Evolutionary conservation across 2,888 invertebrate species (phyloP).

Genomic region (Dione vanillae): DNA sequence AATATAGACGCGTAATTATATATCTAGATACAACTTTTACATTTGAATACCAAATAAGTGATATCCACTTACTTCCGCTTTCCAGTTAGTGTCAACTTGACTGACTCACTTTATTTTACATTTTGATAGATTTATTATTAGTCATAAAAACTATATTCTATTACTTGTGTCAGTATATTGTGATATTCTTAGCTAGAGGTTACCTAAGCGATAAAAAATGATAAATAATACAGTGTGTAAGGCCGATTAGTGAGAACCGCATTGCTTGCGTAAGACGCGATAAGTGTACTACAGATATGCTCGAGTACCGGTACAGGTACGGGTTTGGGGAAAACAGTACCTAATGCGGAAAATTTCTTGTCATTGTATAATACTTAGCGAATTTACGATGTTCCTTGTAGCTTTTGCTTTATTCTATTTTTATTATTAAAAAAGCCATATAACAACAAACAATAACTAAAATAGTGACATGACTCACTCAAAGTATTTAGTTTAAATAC

Average conservation of each 20-base stretch:
- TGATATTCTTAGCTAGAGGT: not conserved
- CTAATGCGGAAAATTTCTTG: constrained; percentile 10
- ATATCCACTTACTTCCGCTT: not conserved
- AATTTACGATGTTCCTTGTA: too few species aligned
- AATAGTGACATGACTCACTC: too few species aligned
- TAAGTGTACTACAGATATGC: not conserved
- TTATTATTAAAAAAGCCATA: too few species aligned
- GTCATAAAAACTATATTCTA: not conserved
- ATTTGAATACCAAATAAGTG: not conserved
- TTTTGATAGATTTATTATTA: not conserved
- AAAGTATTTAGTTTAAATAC: too few species aligned
- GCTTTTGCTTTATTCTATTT: too few species aligned
- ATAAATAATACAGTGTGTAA: not conserved
- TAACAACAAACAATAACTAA: too few species aligned
- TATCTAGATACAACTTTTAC: not conserved
- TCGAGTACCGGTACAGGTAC: not conserved
- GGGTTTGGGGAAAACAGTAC: constrained; percentile 4
- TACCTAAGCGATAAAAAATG: constrained; percentile 18
- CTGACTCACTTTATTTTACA: not conserved
- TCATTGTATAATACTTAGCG: not conserved
- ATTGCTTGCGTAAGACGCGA: constrained; percentile 9
- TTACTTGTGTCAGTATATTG: not conserved
- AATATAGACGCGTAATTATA: not conserved
- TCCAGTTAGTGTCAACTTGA: not conserved
- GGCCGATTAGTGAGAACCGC: not conserved